These are phyloP conservation scores for Oryzias dopingdopingensis DNA, from an alignment of 2,797 vertebrate genomes.

Conservation along the genomic window DNA sequence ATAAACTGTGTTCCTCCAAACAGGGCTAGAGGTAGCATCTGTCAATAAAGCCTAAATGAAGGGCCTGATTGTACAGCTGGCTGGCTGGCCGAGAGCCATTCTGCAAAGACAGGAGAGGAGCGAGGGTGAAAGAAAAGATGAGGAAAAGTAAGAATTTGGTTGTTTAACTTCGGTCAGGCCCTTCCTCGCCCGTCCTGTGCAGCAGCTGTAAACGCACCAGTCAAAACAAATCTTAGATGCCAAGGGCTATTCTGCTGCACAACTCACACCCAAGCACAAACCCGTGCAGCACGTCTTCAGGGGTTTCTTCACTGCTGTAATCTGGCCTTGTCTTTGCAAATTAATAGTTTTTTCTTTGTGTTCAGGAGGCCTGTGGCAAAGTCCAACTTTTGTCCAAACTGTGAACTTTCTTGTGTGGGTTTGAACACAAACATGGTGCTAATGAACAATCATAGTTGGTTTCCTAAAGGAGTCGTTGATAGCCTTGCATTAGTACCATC, in stretches of 20 bases:
- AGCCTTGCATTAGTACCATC: no score
- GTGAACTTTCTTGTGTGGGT: constrained; percentile 55
- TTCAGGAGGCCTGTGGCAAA: constrained; percentile 23
- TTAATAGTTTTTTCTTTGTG: constrained; percentile 2
- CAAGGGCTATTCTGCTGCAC: constrained; percentile 66
- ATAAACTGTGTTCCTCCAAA: constrained; percentile 59
- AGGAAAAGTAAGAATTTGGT: constrained; percentile 62
- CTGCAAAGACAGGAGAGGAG: constrained; percentile 53
- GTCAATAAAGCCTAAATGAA: constrained; percentile 79
- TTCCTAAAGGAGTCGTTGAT: constrained; percentile 9
- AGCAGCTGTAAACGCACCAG: constrained; percentile 68
- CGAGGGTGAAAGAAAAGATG: constrained; percentile 39
- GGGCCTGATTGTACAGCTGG: constrained; percentile 77
- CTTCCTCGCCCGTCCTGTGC: constrained; percentile 59
- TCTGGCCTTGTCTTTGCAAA: not conserved
- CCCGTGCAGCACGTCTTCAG: constrained; percentile 32
- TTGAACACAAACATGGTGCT: constrained; percentile 62
- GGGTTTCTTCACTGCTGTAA: constrained; percentile 10
- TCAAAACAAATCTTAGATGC: constrained; percentile 71
- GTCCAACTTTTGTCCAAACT: constrained; percentile 16
- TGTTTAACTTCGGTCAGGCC: constrained; percentile 72
- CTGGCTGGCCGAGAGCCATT: constrained; percentile 71
- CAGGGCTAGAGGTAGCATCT: constrained; percentile 72
- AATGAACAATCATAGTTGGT: constrained; percentile 58
- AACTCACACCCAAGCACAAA: constrained; percentile 60